These are phyloP conservation scores for Mellilla xanthometata DNA, from an alignment of 2,888 invertebrate genomes.

Conservation along the genomic window DNA sequence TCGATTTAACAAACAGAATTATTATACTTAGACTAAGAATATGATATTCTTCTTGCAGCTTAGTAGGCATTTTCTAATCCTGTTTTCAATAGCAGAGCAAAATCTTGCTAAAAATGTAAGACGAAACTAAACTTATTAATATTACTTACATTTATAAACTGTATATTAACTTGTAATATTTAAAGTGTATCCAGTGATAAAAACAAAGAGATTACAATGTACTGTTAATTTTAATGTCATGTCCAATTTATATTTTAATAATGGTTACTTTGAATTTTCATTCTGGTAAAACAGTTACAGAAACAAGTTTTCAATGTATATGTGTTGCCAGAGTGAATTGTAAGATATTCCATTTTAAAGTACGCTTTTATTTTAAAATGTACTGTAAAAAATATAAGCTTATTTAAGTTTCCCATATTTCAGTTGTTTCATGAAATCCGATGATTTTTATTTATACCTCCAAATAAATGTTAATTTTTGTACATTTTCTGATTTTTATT, in stretches of 20 bases:
- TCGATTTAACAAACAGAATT: no score
- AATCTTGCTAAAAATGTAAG: constrained; percentile 8
- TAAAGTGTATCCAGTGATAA: constrained; percentile 20
- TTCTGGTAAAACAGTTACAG: not conserved
- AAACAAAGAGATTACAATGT: constrained; percentile 22
- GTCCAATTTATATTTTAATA: not conserved
- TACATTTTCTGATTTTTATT: constrained; percentile 52
- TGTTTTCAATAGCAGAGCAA: constrained; percentile 2
- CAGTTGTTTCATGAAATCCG: constrained; percentile 34
- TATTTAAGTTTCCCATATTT: constrained; percentile 20
- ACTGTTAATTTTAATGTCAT: constrained; percentile 3
- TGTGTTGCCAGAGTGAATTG: not conserved
- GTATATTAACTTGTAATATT: constrained; percentile 10
- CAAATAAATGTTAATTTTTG: constrained; percentile 73
- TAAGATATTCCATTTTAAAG: not conserved
- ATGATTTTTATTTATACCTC: constrained; percentile 60
- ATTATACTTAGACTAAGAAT: no score
- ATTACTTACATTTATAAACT: constrained; percentile 5
- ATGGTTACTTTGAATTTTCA: not conserved
- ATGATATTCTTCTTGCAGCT: no score
- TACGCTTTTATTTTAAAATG: constrained; percentile 8
- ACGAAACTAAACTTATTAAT: constrained; percentile 11
- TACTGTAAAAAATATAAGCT: constrained; percentile 7
- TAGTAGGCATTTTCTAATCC: no score
- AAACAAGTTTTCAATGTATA: no score